Base-by-base conservation (phyloP, 1,140 invertebrate species). In the Macrobrachium nipponense region DNA sequence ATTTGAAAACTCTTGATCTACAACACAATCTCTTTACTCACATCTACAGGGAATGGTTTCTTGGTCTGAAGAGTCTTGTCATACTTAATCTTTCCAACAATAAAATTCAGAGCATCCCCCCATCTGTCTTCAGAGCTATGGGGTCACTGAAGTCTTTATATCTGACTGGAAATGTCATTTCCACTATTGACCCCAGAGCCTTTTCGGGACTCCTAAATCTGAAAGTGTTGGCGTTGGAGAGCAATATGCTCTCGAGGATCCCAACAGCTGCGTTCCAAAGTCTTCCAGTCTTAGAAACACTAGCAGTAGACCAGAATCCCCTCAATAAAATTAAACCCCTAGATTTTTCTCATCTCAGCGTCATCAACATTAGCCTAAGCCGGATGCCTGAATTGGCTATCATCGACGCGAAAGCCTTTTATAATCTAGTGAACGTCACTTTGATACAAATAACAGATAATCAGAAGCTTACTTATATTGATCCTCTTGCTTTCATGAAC, bases 401-500 rank as follows among this genome's bases (percentile, higher is more conserved):
- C 0, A 89, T 93, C 18, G 91, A 92, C 64, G 84, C 89, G 15
- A 88, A 90, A 62, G 90, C 92, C 1, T 92, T 93, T 86, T 89
- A 88, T 78, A 91, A 92, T 87, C 88, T 93, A 43, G 89, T 90
- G 17, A 87, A 90, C 59, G 87, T 93, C 5, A 75, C 84, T 0
- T 90, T 89, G 43, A 78, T 93, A 62, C 88, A 91, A 73, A 81
- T 93, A 27, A 90, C 91, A 80, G 90, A 91, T 80, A 92, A 92
- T 89, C 88, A 87, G 4, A 89, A 90, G 51, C 89, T 93, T 5
- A 87, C 90, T 6, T 92, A 90, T 82, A 89, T 93, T 14, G 91
- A 92, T 87, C 90, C 90, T 10, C 72, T 78, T 4, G 73, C 82
- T 4, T 84, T 84, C 15, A 84, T 84, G 82, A 75, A 78, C 7